Evolutionary conservation across 2,113 vertebrate species (phyloP), one percentile per base, ranked within the genome.

Genomic region (Myrmecobius fasciatus): DNA sequence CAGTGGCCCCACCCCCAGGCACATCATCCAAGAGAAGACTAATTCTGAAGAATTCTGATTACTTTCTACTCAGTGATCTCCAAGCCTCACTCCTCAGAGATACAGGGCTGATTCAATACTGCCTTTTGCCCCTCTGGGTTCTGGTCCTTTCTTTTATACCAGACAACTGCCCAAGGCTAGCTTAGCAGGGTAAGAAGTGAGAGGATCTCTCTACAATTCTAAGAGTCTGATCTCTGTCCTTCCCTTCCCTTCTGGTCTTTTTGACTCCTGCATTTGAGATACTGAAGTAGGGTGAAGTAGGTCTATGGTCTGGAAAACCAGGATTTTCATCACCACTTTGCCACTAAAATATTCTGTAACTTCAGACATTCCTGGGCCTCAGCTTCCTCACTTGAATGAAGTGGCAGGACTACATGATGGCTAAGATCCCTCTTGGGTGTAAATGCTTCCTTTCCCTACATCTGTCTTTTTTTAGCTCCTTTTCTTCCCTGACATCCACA

Each of bases 111-210:
- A 22, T 48, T 75, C 47, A 22, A 56, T 48, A 25, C 53, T 90
- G 11, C 48, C 8, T n/a, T 0, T 47, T 12, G 4, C 36, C 47
- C 43, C 8, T 3, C 88, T 67, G 53, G 51, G 83, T 89, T 56
- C 20, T 75, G 36, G 48, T 25, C 17, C 53, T 92, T 95, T 25
- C 46, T 56, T 88, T 46, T 11, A 46, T 51, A 10, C 6, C 28
- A 47, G 49, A 89, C 49, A 95, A 95, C 94, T 96, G 96, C 12
- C 95, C 5, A 90, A n/a, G 10, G 7, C n/a, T 20, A 83, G n/a
- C 5, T n/a, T 22, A 47, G 12, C 91, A 8, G 31, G 25, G 3
- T 46, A 53, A 89, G 53, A 89, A 53, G 54, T n/a, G 88, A 52
- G 8, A 24, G 28, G 36, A 10, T 17, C 3, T 8, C 0, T 22